Evolutionary conservation across 1,140 invertebrate species (phyloP).

Genomic region (Pomacea maculata): DNA sequence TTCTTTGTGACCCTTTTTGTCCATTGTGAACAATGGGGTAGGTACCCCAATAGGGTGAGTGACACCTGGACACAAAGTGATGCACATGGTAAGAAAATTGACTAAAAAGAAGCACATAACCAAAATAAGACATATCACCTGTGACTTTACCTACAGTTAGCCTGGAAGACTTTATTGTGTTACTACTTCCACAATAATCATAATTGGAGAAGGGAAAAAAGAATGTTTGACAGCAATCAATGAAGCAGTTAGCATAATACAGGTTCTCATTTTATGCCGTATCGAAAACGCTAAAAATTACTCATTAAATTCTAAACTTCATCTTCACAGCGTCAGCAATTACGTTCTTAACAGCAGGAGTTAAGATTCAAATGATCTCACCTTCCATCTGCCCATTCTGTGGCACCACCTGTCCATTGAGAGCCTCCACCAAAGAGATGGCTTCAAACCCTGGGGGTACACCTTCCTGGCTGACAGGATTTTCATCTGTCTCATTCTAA

Average conservation of each 20-base stretch:
- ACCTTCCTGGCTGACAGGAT: constrained; percentile 73
- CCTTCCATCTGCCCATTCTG: constrained; percentile 30
- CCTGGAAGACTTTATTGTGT: no score
- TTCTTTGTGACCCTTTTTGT: constrained; percentile 39
- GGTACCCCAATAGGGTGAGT: constrained; percentile 30
- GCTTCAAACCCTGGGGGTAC: constrained; percentile 94
- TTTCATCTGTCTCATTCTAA: constrained; percentile 55
- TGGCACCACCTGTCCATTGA: constrained; percentile 81
- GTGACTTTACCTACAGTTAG: no score
- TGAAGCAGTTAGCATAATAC: no score
- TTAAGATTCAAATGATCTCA: constrained; percentile 8
- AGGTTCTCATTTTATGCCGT: no score
- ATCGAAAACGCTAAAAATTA: background rate
- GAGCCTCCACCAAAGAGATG: constrained; percentile 94
- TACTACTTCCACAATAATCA: no score
- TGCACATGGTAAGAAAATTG: no score
- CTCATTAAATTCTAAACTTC: background rate
- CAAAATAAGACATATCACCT: no score
- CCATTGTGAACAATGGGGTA: constrained; percentile 23
- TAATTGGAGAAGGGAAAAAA: no score
- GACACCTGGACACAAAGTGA: constrained; percentile 24
- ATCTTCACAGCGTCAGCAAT: background rate
- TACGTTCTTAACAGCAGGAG: background rate
- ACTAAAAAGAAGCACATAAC: no score
- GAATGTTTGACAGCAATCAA: no score